Base-by-base conservation (phyloP, 2,888 invertebrate genomes). In the Mimumesa dahlbomi region DNA sequence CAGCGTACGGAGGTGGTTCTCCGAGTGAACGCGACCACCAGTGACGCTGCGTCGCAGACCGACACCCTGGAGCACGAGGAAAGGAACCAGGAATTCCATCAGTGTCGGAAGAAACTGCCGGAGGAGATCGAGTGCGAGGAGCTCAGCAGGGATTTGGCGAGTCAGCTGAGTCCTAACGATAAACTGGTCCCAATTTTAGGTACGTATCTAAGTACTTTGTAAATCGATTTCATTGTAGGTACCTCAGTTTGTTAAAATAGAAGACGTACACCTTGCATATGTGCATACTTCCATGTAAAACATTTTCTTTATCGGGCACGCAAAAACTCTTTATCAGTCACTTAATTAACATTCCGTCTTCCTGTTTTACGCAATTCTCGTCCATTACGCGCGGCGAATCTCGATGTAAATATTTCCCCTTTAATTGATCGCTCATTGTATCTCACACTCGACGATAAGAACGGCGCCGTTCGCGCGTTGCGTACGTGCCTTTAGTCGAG, bases 51-150 rank as follows among this genome's bases (percentile, higher is more conserved):
- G 38, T 92, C 92, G 42, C 92, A 92, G 82, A 92, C 93, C 1
- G 92, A 92, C 54, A 62, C 77, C 1, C 61, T 84, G 19, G 90
- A 90, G 36, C 16, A 67, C 1, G 16, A 36, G 19, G 85, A 74
- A 13, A 38, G 19, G 14, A 59, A 72, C 2, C 70, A 73, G 9
- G 77, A 78, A 29, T 90, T 92, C 42, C 88, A 92, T 16, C 89
- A 90, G 36, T 90, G 91, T 1, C 91, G 94, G 70, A 92, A 92
- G 82, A 93, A 93, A 78, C 90, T 93, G 43, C 92, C 93, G 75
- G 95, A 95, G 86, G 96, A 96, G 89, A 91, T 95, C 77, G 95
- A 95, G 82, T 95, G 95, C 90, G 95, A 96, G 85, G 91, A 93
- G 81, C 90, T 95, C 72, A 92, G 93, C 43, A 90, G 92, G 70